Base-by-base conservation (phyloP, 2,888 invertebrate species). In the Lymantria monacha region DNA sequence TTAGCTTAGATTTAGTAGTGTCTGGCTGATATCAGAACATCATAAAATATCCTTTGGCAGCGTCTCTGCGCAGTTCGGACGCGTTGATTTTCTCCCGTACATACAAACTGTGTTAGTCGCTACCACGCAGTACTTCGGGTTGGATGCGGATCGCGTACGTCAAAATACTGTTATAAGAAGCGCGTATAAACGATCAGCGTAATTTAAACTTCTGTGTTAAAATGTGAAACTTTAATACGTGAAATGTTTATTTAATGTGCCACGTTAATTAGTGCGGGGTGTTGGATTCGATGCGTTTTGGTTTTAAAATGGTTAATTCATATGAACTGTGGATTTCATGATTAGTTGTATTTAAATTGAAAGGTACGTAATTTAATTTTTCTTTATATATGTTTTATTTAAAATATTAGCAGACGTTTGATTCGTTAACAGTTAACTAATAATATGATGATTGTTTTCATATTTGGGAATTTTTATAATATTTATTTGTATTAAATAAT, bases 51-150 rank as follows among this genome's bases (percentile, higher is more conserved):
- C 61, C 63, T 50, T 49, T 59, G 46, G 59, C 33, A 43, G 54
- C 63, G 61, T 58, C 56, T 69, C 71, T 79, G 81, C 80, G 81
- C 81, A 80, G 75, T 75, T 69, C 59, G 69, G 65, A 53, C 60
- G 70, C 67, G 69, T 70, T 72, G 73, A 69, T 70, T 69, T 72
- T 64, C 46, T 13, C 49, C 59, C 61, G 63, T 70, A 57, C 62
- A 67, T 71, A 64, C 64, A 55, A 66, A 61, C 33, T 53, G 61
- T 57, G 55, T 14, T 14, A 41, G 82, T 83, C 71, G 74, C 67
- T 66, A 71, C 72, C 74, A 72, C 61, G 72, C 67, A 57, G 49
- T 55, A 59, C 61, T 22, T 42, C 46, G 38, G 13, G 8, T 7
- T 22, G 49, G 55, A 49, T 67, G 74, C 51, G 63, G 63, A 44